Evolutionary conservation across 2,797 vertebrate species (phyloP), one percentile per base, ranked within the genome.

Genomic region (Poeciliopsis presidionis): DNA sequence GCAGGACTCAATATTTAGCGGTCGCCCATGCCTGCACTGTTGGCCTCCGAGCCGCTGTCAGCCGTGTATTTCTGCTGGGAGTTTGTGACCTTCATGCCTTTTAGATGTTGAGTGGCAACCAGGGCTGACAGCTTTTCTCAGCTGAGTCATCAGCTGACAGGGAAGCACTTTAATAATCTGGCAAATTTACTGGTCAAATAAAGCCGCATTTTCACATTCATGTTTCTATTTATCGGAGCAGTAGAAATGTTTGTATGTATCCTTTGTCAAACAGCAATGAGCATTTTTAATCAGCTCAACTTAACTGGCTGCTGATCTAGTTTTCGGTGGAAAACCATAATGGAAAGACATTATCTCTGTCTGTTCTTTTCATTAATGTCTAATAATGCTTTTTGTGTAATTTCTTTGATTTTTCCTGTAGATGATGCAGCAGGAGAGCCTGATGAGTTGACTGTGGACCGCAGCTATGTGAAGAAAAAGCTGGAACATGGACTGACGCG

Each of bases 391-490:
- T 53, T 36, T 20, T 78, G 5, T 63, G 30, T 75, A 18, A 78
- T 47, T 86, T 63, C 78, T 61, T 46, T 45, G 25, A n/a, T 70
- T 53, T 47, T 71, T 25, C 20, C 75, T 12, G 79, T 84, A 98
- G 98, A 97, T 83, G 96, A 94, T 8, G 95, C 83, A 6, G 89
- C 86, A 20, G 82, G 95, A 39, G 94, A 94, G 81, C 87, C 95
- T 0, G 97, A 98, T 74, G 97, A 99, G 90, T 91, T 93, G 14
- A 95, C 92, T 78, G 98, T 99, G 91, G 97, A 97, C 90, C 98
- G 96, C 82, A 97, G 95, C 89, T 99, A 99, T 8, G 96, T 99
- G 14, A 98, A 98, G 93, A 99, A 99, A 95, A 99, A 99, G 85
- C 92, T 99, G 75, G 98, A 99, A 84, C 98, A 99, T 0, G 98